A percentile compares a stretch with the other conserved stretches of the same genome.
These are phyloP conservation scores for Caranx melampygus DNA, from an alignment of 2,113 vertebrate genomes.

Conservation along the genomic window DNA sequence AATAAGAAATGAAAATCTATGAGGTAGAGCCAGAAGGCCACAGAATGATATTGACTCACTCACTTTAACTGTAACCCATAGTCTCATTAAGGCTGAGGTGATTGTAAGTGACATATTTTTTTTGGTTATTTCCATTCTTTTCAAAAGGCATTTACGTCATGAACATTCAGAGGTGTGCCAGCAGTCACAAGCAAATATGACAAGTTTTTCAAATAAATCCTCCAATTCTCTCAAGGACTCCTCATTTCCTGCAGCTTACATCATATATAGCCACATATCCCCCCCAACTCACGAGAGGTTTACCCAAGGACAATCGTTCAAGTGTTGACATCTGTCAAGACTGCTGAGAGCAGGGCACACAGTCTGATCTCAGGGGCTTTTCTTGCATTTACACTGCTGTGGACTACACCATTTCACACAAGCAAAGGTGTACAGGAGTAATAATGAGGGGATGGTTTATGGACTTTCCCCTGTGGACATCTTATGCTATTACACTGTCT, in stretches of 20 bases:
- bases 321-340: slow-evolving; percentile 66
- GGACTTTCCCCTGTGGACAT: slow-evolving; percentile 64
- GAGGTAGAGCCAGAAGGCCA: not conserved
- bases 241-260: slow-evolving; percentile 61
- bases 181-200: slow-evolving; percentile 40
- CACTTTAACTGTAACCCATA: no score
- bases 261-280: slow-evolving; percentile 53
- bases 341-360: slow-evolving; percentile 44
- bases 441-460: slow-evolving; percentile 62
- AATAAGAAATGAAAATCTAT: not conserved
- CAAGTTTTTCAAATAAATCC: slow-evolving; percentile 38
- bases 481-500: slow-evolving; percentile 69
- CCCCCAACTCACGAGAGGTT: slow-evolving; percentile 51
- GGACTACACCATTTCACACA: slow-evolving; percentile 38
- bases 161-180: slow-evolving; percentile 4
- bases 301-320: slow-evolving; percentile 69
- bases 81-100: not conserved
- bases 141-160: not conserved
- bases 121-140: no score
- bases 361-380: slow-evolving; percentile 53
- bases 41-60: not conserved
- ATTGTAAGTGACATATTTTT: not conserved
- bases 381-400: slow-evolving; percentile 30
- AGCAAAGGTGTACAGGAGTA: slow-evolving; percentile 45
- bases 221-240: slow-evolving; percentile 57